A percentile compares a stretch with the other conserved stretches of the same genome.
These are phyloP conservation scores for Scrobipalpa atriplicella DNA, from an alignment of 2,888 invertebrate species.

Conservation along the genomic window DNA sequence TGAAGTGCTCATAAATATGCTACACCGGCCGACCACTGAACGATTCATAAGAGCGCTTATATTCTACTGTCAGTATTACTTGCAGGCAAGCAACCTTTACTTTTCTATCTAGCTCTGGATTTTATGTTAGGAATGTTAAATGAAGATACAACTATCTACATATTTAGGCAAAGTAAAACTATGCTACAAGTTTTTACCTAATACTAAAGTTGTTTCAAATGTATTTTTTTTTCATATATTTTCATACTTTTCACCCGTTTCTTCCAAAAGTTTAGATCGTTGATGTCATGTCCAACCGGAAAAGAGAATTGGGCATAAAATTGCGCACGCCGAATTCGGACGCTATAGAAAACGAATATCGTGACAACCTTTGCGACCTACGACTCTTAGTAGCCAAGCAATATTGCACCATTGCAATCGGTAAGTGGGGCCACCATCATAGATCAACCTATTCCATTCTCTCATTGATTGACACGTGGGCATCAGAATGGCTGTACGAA, in stretches of 20 bases:
- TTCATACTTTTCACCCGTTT: too few species aligned
- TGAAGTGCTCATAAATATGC: constrained; percentile 82
- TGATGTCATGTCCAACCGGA: constrained; percentile 79
- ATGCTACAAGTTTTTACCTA: too few species aligned
- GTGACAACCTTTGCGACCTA: constrained; percentile 82
- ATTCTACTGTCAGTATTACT: constrained; percentile 84
- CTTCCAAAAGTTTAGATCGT: constrained; percentile 63
- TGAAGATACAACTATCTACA: not conserved
- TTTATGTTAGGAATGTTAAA: not conserved
- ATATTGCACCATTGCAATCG: constrained; percentile 83
- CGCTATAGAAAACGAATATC: constrained; percentile 69
- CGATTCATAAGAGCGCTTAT: constrained; percentile 84
- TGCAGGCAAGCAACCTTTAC: constrained; percentile 67
- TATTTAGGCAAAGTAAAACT: too few species aligned
- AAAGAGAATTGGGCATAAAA: constrained; percentile 76
- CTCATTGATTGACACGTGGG: too few species aligned
- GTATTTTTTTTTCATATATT: too few species aligned
- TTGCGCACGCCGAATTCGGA: constrained; percentile 78
- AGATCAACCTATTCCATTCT: not conserved
- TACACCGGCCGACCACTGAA: constrained; percentile 83
- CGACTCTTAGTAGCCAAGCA: constrained; percentile 84
- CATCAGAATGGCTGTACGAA: too few species aligned
- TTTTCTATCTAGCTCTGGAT: not conserved
- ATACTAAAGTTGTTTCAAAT: too few species aligned
- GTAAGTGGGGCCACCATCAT: constrained; percentile 45